These are phyloP conservation scores for Herpetotheres cachinnans DNA, from an alignment of 2,113 vertebrate genomes.

Conservation along the genomic window DNA sequence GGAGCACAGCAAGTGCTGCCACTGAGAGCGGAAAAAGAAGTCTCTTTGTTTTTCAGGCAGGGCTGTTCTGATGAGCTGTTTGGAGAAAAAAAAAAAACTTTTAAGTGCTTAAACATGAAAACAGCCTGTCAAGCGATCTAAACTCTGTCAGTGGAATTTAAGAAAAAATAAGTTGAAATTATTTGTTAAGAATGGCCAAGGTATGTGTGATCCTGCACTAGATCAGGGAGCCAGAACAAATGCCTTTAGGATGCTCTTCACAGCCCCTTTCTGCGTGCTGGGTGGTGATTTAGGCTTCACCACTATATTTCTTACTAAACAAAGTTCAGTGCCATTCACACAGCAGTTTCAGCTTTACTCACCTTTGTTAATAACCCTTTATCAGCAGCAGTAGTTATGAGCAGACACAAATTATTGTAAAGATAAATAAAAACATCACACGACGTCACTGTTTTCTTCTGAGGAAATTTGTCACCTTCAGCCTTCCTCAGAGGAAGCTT, in stretches of 20 bases:
- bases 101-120: background rate
- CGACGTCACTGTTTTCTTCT: background rate
- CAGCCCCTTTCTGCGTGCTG: background rate
- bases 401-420: too few relatives aligned
- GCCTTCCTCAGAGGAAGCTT: too few relatives aligned
- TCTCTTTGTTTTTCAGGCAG: background rate
- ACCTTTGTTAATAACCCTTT: background rate
- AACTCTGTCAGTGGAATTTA: background rate
- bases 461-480: too few relatives aligned
- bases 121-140: background rate
- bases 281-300: background rate
- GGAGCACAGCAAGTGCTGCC: background rate
- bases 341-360: too few relatives aligned
- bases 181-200: background rate
- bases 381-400: background rate
- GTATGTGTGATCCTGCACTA: background rate
- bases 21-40: background rate
- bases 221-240: rapidly evolving
- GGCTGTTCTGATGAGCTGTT: background rate
- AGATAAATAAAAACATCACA: background rate
- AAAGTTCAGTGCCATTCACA: background rate
- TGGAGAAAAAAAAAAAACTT: background rate
- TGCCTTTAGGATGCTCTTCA: background rate
- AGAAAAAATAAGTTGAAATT: background rate
- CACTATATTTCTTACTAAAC: background rate